Evolutionary conservation across 2,797 vertebrate species (phyloP).

Genomic region (Gouania willdenowi): DNA sequence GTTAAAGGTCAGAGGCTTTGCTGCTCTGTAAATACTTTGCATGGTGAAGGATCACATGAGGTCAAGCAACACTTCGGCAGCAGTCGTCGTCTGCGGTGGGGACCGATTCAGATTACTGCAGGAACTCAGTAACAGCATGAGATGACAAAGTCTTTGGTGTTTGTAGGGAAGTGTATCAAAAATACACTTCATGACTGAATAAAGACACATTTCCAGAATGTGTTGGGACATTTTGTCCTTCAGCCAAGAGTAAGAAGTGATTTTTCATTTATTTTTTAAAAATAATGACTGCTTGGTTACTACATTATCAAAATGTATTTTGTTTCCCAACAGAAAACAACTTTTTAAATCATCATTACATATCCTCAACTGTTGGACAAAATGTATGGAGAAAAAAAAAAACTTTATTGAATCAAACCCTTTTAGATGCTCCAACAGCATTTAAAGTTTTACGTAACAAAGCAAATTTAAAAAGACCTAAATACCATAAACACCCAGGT

Average conservation of each 20-base stretch:
- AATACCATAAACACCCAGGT: slow-evolving; percentile 48
- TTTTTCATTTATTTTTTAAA: too few relatives aligned
- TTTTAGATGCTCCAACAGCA: slow-evolving; percentile 76
- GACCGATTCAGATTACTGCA: slow-evolving; percentile 23
- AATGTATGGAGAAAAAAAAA: slow-evolving; percentile 72
- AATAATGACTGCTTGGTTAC: too few relatives aligned
- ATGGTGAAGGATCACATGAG: slow-evolving; percentile 43
- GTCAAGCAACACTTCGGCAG: slow-evolving; percentile 47
- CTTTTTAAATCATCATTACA: too few relatives aligned
- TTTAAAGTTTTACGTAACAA: slow-evolving; percentile 78
- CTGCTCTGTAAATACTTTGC: slow-evolving; percentile 57
- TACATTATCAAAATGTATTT: too few relatives aligned
- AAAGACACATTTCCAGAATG: too few relatives aligned
- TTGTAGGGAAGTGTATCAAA: too few relatives aligned
- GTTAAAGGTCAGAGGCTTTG: slow-evolving; percentile 39
- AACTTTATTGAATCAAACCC: slow-evolving; percentile 84
- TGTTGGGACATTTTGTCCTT: too few relatives aligned
- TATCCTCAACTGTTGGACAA: neutral
- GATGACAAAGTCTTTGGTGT: too few relatives aligned
- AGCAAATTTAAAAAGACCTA: slow-evolving; percentile 75
- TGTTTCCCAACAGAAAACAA: too few relatives aligned
- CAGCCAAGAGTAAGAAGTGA: too few relatives aligned
- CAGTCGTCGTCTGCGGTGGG: slow-evolving; percentile 17
- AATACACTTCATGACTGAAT: too few relatives aligned
- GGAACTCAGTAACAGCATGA: too few relatives aligned